Conservation (phyloP, 2,797 vertebrate genomes). For the Euphonia xanthogaster region DNA sequence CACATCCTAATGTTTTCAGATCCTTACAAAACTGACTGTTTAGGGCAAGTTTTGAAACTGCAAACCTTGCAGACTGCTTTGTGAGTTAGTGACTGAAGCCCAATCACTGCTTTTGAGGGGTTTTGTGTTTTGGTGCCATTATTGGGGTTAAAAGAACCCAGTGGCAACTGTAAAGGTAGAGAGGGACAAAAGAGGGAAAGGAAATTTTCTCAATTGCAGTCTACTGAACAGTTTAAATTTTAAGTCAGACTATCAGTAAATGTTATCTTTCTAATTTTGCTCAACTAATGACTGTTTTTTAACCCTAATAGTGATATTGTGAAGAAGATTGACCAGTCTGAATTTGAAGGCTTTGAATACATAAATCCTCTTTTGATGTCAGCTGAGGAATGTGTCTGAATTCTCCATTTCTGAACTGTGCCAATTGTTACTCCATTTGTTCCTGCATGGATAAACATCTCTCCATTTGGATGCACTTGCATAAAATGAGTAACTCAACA, state of each 20-base stretch:
- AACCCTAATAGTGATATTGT: constrained; percentile 86
- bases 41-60: background rate
- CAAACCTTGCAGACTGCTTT: background rate
- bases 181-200: background rate
- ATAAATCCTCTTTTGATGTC: constrained; percentile 99
- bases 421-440: constrained; percentile 60
- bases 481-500: constrained; percentile 30
- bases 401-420: constrained; percentile 45
- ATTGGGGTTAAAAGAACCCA: background rate
- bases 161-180: background rate
- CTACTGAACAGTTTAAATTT: background rate
- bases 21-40: background rate
- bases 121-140: background rate
- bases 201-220: background rate
- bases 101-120: background rate
- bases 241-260: background rate
- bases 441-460: constrained; percentile 69
- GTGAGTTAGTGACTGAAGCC: background rate
- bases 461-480: constrained; percentile 45
- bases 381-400: constrained; percentile 95
- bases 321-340: constrained; percentile 98
- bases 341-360: constrained; percentile 99
- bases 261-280: background rate
- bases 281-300: constrained; percentile 32
- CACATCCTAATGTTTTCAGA: background rate